Conservation (phyloP, 2,888 invertebrate genomes). For the Lordiphosa andalusiaca region DNA sequence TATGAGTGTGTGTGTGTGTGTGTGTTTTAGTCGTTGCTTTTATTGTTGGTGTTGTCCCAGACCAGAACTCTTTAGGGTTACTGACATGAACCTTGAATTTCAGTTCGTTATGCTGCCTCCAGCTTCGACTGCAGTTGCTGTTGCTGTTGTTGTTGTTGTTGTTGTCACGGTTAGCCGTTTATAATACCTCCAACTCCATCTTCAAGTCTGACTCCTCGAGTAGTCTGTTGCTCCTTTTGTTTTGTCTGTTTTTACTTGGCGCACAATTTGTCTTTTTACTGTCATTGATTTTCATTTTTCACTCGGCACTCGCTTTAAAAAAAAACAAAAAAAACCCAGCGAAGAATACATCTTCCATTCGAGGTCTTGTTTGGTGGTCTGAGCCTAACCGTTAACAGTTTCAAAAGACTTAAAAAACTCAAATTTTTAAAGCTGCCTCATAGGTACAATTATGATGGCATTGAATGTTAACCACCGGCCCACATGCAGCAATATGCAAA, state of each 20-base stretch:
- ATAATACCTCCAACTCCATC: constrained; percentile 18
- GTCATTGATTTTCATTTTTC: constrained; percentile 75
- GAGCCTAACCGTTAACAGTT: constrained; percentile 45
- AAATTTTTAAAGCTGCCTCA: constrained; percentile 39
- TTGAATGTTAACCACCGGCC: no score
- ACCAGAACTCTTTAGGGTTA: constrained; percentile 68
- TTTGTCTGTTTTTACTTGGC: constrained; percentile 53
- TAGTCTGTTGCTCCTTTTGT: constrained; percentile 50
- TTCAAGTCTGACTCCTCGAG: constrained; percentile 10
- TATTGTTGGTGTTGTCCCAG: constrained; percentile 51
- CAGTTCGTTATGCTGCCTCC: constrained; percentile 60
- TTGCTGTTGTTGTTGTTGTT: constrained; percentile 17
- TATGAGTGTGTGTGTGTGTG: constrained; percentile 26
- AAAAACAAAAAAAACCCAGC: constrained; percentile 14
- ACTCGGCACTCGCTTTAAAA: constrained; percentile 56
- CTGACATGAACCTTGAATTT: constrained; percentile 76
- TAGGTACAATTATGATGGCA: no score
- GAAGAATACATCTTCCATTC: not conserved
- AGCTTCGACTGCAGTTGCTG: constrained; percentile 28
- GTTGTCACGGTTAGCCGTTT: constrained; percentile 17
- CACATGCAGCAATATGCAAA: not conserved
- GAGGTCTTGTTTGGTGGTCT: constrained; percentile 51
- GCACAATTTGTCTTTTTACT: constrained; percentile 75
- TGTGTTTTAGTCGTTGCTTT: constrained; percentile 60
- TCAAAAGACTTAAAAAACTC: constrained; percentile 62